Conservation (phyloP, 1,140 invertebrate genomes). For the Frieseomelitta varia region DNA sequence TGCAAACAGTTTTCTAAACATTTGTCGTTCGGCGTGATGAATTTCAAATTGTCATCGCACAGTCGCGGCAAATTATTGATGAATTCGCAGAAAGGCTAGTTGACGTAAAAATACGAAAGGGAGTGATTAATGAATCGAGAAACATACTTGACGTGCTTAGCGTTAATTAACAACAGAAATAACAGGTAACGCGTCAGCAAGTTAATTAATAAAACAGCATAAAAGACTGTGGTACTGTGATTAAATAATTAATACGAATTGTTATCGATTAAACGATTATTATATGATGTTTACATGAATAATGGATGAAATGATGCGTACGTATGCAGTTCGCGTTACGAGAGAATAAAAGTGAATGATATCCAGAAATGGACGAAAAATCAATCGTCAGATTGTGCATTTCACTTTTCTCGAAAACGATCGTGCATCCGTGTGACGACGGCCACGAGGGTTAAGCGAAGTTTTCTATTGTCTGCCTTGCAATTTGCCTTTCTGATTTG, state of each 20-base stretch:
- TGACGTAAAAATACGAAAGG: neutral
- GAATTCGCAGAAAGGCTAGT: neutral
- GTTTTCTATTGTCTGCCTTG: neutral
- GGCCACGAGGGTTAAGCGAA: neutral
- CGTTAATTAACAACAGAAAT: neutral
- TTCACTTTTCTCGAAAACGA: neutral
- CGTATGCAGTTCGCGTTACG: neutral
- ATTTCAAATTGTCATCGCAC: neutral
- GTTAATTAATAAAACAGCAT: neutral
- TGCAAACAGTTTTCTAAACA: neutral
- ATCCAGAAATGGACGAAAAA: neutral
- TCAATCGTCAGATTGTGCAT: neutral
- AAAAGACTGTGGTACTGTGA: no score
- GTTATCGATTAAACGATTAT: no score
- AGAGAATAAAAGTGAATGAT: neutral
- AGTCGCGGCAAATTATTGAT: neutral
- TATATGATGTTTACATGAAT: neutral
- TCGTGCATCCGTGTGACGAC: neutral
- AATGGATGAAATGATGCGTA: neutral
- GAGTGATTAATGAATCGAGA: neutral
- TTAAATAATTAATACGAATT: neutral
- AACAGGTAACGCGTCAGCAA: neutral
- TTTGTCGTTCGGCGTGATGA: neutral
- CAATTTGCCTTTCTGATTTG: constrained; percentile 23
- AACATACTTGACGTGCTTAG: neutral